Conservation (phyloP, 2,888 invertebrate genomes). For the Sinelater perroti region DNA sequence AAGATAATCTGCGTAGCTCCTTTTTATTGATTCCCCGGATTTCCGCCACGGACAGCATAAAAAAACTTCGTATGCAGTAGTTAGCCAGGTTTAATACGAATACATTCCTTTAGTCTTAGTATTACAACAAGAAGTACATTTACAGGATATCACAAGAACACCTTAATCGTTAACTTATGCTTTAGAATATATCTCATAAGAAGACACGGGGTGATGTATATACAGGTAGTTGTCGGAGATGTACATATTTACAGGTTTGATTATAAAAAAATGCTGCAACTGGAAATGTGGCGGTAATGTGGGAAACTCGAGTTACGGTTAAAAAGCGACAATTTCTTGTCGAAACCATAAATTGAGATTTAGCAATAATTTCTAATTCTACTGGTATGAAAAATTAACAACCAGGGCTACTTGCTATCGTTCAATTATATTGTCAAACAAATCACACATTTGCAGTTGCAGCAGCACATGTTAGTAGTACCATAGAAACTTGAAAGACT, state of each 20-base stretch:
- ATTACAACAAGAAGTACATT: slow-evolving; percentile 28
- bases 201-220: slow-evolving; percentile 31
- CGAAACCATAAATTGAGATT: no score
- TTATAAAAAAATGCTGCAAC: background rate
- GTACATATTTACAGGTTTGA: slow-evolving; percentile 13
- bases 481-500: slow-evolving; percentile 22
- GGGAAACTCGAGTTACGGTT: no score
- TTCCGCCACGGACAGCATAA: no score
- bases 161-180: slow-evolving; percentile 28
- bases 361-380: no score
- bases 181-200: slow-evolving; percentile 32
- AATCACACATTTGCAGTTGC: slow-evolving; percentile 25
- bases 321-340: no score
- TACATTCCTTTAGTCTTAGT: slow-evolving; percentile 1
- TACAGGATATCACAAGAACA: slow-evolving; percentile 32
- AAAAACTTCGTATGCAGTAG: no score
- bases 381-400: no score
- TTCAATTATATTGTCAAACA: no score
- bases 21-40: no score
- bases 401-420: no score
- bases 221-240: slow-evolving; percentile 14
- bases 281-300: background rate
- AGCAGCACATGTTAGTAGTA: slow-evolving; percentile 21
- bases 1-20: no score
- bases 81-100: background rate